Evolutionary conservation across 2,113 vertebrate species (phyloP).

Genomic region (Paracanthobrama guichenoti): DNA sequence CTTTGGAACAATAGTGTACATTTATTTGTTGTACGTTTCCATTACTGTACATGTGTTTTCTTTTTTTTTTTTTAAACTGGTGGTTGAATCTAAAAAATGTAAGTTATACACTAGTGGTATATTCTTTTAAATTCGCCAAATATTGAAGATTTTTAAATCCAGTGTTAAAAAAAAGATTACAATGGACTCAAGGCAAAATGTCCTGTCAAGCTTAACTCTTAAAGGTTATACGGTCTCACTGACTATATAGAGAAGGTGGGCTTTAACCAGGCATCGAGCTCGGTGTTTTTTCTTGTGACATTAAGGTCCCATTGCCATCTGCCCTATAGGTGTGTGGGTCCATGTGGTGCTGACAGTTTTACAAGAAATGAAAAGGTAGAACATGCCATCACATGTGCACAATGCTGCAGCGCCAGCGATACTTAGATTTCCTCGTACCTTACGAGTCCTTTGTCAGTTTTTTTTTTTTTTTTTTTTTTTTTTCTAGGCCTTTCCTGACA

Average conservation of each 20-base stretch:
- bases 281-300: background rate
- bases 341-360: constrained; percentile 14
- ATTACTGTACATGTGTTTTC: background rate
- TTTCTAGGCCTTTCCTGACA: constrained; percentile 57
- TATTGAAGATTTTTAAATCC: background rate
- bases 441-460: constrained; percentile 41
- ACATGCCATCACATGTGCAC: constrained; percentile 48
- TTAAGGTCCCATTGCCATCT: constrained; percentile 33
- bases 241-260: background rate
- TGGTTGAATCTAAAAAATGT: background rate
- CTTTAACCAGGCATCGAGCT: background rate
- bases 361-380: constrained; percentile 60
- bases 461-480: constrained; percentile 64
- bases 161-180: background rate
- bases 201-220: background rate
- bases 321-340: background rate
- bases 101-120: background rate
- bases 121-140: background rate
- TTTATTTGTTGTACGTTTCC: background rate
- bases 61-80: background rate
- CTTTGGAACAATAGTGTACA: background rate
- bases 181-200: background rate
- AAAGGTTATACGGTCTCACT: background rate
- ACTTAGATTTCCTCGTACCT: constrained; percentile 58
- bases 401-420: constrained; percentile 33